These are phyloP conservation scores for Cirrhinus molitorella DNA, from an alignment of 2,797 vertebrate genomes.

Conservation along the genomic window DNA sequence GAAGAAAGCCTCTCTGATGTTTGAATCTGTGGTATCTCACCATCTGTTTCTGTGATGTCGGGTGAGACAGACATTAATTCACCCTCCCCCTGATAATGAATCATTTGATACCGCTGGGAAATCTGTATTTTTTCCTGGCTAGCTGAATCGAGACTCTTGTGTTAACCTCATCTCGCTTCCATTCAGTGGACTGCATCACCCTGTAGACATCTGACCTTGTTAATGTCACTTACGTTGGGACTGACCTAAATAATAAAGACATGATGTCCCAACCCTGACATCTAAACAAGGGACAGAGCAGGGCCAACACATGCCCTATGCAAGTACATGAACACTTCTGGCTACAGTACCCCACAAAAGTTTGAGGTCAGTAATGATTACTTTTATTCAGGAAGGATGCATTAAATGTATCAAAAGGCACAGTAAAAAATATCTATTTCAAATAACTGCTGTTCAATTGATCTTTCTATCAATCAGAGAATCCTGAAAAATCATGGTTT, in stretches of 20 bases:
- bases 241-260: slow-evolving; percentile 27
- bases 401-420: not conserved
- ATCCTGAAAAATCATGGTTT: not conserved
- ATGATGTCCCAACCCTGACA: not conserved
- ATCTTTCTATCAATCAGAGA: not conserved
- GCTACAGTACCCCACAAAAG: not conserved
- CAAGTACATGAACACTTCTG: not conserved
- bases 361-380: not conserved
- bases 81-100: slow-evolving; percentile 7
- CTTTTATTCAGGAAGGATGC: not conserved
- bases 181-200: not conserved
- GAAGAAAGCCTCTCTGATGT: slow-evolving; percentile 21
- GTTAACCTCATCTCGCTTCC: not conserved
- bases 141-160: slow-evolving; percentile 1
- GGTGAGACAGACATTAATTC: slow-evolving; percentile 11
- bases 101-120: slow-evolving; percentile 8
- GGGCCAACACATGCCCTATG: not conserved
- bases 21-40: slow-evolving; percentile 22
- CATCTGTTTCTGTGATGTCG: slow-evolving; percentile 39
- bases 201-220: not conserved
- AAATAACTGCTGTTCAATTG: not conserved
- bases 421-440: not conserved
- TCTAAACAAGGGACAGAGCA: slow-evolving; percentile 22
- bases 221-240: slow-evolving; percentile 7
- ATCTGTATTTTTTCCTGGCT: not conserved